Conservation (phyloP, 2,888 invertebrate genomes). For the Alentia gelatinosa region DNA sequence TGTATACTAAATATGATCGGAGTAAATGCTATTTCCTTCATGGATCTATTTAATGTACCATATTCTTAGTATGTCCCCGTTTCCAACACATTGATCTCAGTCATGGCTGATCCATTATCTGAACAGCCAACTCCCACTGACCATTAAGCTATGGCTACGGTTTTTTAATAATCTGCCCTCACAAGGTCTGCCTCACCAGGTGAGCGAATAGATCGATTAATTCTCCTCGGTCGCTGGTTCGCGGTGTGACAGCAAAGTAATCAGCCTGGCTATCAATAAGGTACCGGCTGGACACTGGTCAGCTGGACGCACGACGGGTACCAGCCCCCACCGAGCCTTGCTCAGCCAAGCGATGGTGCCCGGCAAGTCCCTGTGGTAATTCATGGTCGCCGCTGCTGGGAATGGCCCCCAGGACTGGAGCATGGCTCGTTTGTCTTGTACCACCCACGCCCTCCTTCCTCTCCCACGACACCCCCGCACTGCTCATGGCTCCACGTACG, state of each 20-base stretch:
- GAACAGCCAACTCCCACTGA: background rate
- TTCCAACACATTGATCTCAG: too few species aligned
- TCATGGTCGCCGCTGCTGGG: background rate
- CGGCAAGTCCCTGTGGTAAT: background rate
- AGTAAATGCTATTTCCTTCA: too few species aligned
- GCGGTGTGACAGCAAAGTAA: background rate
- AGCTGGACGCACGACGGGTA: background rate
- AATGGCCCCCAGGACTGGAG: background rate
- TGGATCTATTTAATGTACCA: too few species aligned
- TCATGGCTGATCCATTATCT: too few species aligned
- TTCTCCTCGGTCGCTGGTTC: background rate
- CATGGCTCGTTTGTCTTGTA: background rate
- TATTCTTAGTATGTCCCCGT: too few species aligned
- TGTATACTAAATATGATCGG: too few species aligned
- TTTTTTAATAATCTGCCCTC: background rate
- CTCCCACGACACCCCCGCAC: too few species aligned
- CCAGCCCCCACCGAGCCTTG: background rate
- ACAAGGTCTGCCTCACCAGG: background rate
- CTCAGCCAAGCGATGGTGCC: background rate
- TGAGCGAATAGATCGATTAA: background rate
- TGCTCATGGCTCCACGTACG: too few species aligned
- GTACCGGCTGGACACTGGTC: background rate
- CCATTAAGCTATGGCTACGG: too few species aligned
- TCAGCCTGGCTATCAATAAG: background rate
- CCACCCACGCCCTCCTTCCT: background rate